Conservation (phyloP, 2,113 vertebrate species). For the Bombycilla garrulus region DNA sequence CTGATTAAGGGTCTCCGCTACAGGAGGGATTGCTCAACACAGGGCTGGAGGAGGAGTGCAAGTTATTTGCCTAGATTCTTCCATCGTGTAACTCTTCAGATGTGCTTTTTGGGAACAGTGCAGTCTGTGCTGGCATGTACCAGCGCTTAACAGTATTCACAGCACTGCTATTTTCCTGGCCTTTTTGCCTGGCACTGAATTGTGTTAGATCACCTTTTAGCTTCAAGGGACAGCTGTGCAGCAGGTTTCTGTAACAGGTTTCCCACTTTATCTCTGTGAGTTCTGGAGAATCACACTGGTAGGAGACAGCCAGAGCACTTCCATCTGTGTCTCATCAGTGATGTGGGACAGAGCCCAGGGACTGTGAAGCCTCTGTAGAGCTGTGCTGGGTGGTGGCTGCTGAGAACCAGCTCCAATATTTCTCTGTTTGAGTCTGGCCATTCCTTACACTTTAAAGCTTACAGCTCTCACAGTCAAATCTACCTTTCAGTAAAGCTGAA, state of each 20-base stretch:
- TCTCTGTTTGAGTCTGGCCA: not conserved
- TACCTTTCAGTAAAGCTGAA: not conserved
- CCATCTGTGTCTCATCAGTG: not conserved
- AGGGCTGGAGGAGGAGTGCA: not conserved
- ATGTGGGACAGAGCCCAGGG: not conserved
- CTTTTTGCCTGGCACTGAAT: not conserved
- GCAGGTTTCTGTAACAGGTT: not conserved
- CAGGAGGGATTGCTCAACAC: not conserved
- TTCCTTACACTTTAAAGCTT: not conserved
- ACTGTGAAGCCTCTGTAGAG: not conserved
- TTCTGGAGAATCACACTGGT: not conserved
- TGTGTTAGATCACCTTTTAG: not conserved
- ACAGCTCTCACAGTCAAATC: not conserved
- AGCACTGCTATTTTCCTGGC: not conserved
- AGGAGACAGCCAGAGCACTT: not conserved
- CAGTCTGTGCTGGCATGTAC: not conserved
- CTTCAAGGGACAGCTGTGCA: not conserved
- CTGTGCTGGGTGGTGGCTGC: not conserved
- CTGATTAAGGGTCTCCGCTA: accelerated
- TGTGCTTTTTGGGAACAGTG: not conserved
- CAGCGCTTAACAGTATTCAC: not conserved
- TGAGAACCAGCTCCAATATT: not conserved
- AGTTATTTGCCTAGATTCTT: not conserved
- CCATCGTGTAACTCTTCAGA: not conserved
- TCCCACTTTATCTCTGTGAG: not conserved